phyloP scores from a whole-genome alignment of 2,113 vertebrate species.

The Prochilodus magdalenae region DNA sequence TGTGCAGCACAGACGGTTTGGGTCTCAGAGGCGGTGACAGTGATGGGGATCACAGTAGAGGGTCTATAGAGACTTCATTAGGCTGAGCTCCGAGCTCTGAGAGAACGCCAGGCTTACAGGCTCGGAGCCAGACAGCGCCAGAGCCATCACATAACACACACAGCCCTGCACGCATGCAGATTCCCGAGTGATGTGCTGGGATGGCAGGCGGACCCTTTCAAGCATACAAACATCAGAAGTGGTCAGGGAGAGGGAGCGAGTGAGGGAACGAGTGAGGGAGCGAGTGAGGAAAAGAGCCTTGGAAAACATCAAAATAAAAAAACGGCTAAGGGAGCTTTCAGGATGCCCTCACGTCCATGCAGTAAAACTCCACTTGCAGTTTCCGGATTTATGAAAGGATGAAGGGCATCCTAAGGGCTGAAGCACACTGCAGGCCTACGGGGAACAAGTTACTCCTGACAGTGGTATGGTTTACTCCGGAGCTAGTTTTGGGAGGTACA shows the following conservation, averaged over 20 bases:
- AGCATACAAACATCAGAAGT: neutral
- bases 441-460: no score
- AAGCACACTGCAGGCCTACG: no score
- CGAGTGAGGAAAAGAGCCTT: no score
- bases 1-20: neutral
- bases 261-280: no score
- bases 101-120: neutral
- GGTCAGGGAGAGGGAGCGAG: neutral
- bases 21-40: neutral
- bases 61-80: slow-evolving; percentile 36
- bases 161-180: neutral
- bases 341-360: no score
- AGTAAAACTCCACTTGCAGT: no score
- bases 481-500: no score
- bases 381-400: no score
- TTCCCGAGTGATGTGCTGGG: neutral
- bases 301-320: neutral
- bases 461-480: no score
- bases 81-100: neutral
- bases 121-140: slow-evolving; percentile 4
- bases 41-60: slow-evolving; percentile 18
- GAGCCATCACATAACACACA: neutral
- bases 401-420: no score
- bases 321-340: neutral
- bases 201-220: neutral